Conservation (phyloP, 2,888 invertebrate genomes). For the Scaptomyza caliginosa region DNA sequence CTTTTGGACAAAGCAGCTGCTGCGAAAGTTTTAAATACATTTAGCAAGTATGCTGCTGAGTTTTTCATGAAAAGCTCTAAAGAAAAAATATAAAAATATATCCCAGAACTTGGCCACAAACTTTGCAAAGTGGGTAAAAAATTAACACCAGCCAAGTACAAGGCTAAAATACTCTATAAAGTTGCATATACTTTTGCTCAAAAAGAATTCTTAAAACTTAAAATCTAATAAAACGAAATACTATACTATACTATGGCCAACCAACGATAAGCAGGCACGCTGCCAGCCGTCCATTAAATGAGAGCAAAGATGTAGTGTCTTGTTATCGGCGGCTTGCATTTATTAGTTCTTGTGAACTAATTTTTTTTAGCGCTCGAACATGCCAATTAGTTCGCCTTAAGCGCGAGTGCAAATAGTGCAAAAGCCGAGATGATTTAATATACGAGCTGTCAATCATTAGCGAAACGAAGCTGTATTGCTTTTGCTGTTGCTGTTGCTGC, state of each 20-base stretch:
- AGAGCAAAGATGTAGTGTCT: constrained; percentile 24
- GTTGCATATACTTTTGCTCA: too few relatives aligned
- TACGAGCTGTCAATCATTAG: constrained; percentile 36
- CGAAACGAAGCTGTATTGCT: constrained; percentile 28
- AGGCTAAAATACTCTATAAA: constrained; percentile 18
- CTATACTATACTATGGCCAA: too few relatives aligned
- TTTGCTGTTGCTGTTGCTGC: constrained; percentile 20
- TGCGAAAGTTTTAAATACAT: constrained; percentile 44
- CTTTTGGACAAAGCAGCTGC: constrained; percentile 1
- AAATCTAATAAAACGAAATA: too few relatives aligned
- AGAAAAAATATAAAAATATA: constrained; percentile 40
- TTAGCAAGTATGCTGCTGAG: constrained; percentile 20
- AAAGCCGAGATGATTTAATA: constrained; percentile 18
- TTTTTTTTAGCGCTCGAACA: constrained; percentile 40
- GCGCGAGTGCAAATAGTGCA: background rate
- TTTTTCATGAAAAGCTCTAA: constrained; percentile 20
- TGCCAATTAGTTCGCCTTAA: constrained; percentile 41
- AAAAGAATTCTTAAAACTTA: too few relatives aligned
- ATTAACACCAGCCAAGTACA: background rate
- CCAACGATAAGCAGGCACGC: background rate
- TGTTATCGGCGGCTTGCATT: constrained; percentile 28
- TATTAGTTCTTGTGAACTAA: constrained; percentile 48
- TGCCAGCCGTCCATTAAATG: constrained; percentile 13
- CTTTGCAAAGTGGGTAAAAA: constrained; percentile 39
- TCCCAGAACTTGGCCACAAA: constrained; percentile 47